Evolutionary conservation across 2,797 vertebrate species (phyloP), one percentile per base, ranked within the genome.

Genomic region (Scarus forsteni): DNA sequence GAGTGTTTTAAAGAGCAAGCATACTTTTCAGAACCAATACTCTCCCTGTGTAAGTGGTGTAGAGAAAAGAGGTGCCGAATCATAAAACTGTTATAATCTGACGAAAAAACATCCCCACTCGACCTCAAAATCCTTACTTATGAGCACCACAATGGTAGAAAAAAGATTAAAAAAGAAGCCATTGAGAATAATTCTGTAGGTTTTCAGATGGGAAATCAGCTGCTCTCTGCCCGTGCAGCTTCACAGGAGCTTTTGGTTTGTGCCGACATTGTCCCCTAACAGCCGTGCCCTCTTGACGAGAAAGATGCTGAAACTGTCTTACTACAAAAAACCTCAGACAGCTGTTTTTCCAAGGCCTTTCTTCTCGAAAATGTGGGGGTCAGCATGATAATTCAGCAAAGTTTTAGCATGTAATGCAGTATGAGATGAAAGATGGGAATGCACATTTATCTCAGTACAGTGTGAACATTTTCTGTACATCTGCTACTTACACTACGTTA

Each of bases 181-280:
- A 39, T 3, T 46, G 75, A 76, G 53, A 65, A 54, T 54, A 60
- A 58, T 52, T 40, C 44, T 75, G 27, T 49, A 27, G 35, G 34
- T 15, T 70, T 66, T 27, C 16, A 43, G 38, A 81, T 59, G 77
- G 51, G 10, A 8, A 60, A 14, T 16, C 53, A 55, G 53, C 40
- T 36, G 46, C 51, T 34, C 38, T 75, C 18, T 44, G 38, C 62
- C 51, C 43, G 48, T 16, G 12, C 48, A 44, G 44, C 51, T 48
- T 34, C 43, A 50, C 45, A 60, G 10, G 19, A 52, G 48, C 40
- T 57, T 42, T 57, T 43, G 34, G 48, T 77, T 81, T 66, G 56
- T 75, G 67, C 65, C 70, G 70, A 75, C 73, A 49, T 42, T 64
- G n/a, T 56, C 9, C 45, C 27, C 36, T 43, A 34, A 63, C 61